Evolutionary conservation across 2,113 vertebrate species (phyloP), one percentile per base, ranked within the genome.

Genomic region (Cheilinus undulatus): DNA sequence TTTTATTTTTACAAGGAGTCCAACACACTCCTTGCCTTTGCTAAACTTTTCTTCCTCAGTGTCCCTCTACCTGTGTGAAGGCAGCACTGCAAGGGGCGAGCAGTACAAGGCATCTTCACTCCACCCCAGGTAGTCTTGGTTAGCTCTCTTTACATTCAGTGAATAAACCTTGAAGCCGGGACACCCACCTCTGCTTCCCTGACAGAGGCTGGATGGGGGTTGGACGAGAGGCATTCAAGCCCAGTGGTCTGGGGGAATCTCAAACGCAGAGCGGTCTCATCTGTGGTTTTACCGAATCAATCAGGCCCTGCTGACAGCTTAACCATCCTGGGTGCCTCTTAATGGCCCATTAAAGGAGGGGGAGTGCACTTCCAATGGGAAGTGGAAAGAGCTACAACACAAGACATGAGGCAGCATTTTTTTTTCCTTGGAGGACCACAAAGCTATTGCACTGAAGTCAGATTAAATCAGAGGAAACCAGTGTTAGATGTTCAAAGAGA

Each of bases 321-420:
- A 77, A 90, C 80, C 79, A 82, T 87, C 43, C 17, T 64, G 83
- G 86, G 81, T 80, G 67, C 58, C 69, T 82, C 79, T 76, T 86
- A 90, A 90, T 83, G 85, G 80, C 15, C 90, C 80, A 86, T 92
- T 90, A 88, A 86, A 84, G 59, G 24, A 3, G 43, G 57, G 20
- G 52, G 9, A 26, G 40, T 36, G 58, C 51, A 20, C 69, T 72
- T 81, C 73, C 80, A 88, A 50, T 76, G 27, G 80, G 67, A 85
- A 82, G 78, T 69, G 70, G 84, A 82, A 83, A 67, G 73, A 59
- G 80, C 69, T 59, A 43, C 40, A 82, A 69, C 45, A 72, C 43
- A 80, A 82, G 59, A 30, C 48, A 72, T 81, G 12, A 68, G 60
- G 69, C 69, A 74, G 87, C 72, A 46, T 43, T 64, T 82, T 66